Evolutionary conservation across 2,888 invertebrate genomes (phyloP), one percentile per base, ranked within the genome.

Genomic region (Eucera pruinosa): DNA sequence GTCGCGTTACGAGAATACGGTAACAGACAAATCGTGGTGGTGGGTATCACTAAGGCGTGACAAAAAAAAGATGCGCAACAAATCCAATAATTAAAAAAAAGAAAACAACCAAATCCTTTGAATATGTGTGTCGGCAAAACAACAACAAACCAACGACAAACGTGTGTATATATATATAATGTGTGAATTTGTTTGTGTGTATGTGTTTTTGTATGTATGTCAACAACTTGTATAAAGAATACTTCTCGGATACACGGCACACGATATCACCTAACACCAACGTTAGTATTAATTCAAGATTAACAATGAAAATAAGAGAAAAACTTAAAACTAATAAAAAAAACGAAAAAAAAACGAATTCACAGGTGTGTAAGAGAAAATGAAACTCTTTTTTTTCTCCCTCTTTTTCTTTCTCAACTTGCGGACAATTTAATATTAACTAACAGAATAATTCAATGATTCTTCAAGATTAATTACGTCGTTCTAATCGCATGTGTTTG

Each of bases 191-290:
- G n/a, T n/a, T n/a, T 48, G 23, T 41, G 18, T 55, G 23, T 55
- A 61, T 79, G 80, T 72, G 78, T 83, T 74, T 84, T 80, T 83
- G 72, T 82, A 87, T 70, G 81, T 81, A 80, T 82, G n/a, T n/a
- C n/a, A n/a, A n/a, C n/a, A n/a, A n/a, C n/a, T n/a, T n/a, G 81
- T 81, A 84, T 81, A 84, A 84, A 84, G 87, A n/a, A 88, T 90
- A 89, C 88, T 89, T 89, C 88, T 91, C 91, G 90, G 89, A n/a
- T 91, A 91, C 91, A 91, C 91, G 91, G 85, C 91, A 91, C 91
- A 91, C 91, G 91, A 91, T n/a, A n/a, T 91, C 90, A 91, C 90
- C 91, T 91, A 91, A 91, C 91, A 91, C 89, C 91, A 91, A 91
- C 90, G 91, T 91, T 91, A 91, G 91, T 91, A 90, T n/a, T n/a